These are phyloP conservation scores for Mythimna pallens DNA, from an alignment of 2,888 invertebrate species.

Conservation along the genomic window DNA sequence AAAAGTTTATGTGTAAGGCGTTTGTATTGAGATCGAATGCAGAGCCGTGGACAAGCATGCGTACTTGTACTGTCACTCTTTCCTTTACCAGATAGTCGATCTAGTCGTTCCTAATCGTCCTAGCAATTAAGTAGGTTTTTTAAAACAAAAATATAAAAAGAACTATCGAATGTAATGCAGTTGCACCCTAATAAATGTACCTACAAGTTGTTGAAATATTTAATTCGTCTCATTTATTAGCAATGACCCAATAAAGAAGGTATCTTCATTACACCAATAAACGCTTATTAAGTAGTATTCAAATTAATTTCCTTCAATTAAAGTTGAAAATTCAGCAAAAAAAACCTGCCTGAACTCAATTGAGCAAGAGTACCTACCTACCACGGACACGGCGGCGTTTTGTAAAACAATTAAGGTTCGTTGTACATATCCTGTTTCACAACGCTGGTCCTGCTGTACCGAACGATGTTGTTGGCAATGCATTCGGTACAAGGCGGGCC, in stretches of 20 bases:
- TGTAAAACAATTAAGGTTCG: conserved; percentile 59
- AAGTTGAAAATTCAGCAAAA: conserved; percentile 31
- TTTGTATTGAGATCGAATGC: conserved; percentile 12
- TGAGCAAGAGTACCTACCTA: conserved; percentile 32
- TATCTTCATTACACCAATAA: conserved; percentile 25
- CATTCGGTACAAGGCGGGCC: conserved; percentile 42
- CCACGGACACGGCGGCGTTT: conserved; percentile 33
- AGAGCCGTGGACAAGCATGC: neutral
- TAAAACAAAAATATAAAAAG: neutral
- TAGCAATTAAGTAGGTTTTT: no score
- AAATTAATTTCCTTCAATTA: conserved; percentile 52
- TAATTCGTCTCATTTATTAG: conserved; percentile 2
- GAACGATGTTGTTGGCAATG: conserved; percentile 43
- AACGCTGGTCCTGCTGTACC: conserved; percentile 50
- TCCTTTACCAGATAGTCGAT: no score
- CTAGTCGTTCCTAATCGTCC: no score
- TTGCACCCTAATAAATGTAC: neutral
- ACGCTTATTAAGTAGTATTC: conserved; percentile 13
- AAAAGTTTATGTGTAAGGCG: neutral
- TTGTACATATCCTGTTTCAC: conserved; percentile 64
- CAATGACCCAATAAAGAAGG: conserved; percentile 20
- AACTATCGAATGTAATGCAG: neutral
- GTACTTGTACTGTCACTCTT: neutral
- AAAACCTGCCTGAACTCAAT: conserved; percentile 31
- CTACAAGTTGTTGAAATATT: neutral